Base-by-base conservation (phyloP, 2,888 invertebrate genomes). In the Nephrotoma appendiculata region DNA sequence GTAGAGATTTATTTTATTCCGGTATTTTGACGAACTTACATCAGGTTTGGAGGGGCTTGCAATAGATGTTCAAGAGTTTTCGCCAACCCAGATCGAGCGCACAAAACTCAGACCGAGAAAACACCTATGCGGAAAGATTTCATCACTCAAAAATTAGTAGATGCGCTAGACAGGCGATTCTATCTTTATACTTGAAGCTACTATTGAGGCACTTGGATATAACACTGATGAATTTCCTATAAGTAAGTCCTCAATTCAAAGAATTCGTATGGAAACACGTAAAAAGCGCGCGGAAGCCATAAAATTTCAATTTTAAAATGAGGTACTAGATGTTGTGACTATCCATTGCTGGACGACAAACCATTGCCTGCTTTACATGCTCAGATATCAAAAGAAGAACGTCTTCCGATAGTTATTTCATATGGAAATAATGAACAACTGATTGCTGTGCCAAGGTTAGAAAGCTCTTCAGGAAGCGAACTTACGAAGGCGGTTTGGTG, bases 321-420 rank as follows among this genome's bases (percentile, higher is more conserved):
- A 89, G 42, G 86, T 90, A 86, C 89, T 89, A 41, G 89, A 89
- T 44, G 44, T 44, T 6, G 44, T 44, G 44, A 44, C 9, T 44
- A 2, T 44, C 2, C 44, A 44, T 2, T 90, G 89, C n/a, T n/a
- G 89, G 89, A 90, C 88, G 89, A 90, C 7, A 90, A 90, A 89
- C 86, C 90, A 45, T 90, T 90, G 87, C 89, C 89, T 84, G 89
- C 86, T 86, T 86, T 89, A 52, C 88, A 86, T 87, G 86, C 41
- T 19, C 41, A 86, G 84, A 87, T 44, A 19, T 86, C 15, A 6
- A 87, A 87, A 86, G 87, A 88, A 90, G 89, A 90, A 89, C 89
- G 90, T 87, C 87, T 89, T 42, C 89, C 88, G 57, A 88, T 83
- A 91, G 92, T 90, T 91, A 91, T 87, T 91, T 88, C 89, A 87